Conservation (phyloP, 2,113 vertebrate genomes). For the Mirounga angustirostris region DNA sequence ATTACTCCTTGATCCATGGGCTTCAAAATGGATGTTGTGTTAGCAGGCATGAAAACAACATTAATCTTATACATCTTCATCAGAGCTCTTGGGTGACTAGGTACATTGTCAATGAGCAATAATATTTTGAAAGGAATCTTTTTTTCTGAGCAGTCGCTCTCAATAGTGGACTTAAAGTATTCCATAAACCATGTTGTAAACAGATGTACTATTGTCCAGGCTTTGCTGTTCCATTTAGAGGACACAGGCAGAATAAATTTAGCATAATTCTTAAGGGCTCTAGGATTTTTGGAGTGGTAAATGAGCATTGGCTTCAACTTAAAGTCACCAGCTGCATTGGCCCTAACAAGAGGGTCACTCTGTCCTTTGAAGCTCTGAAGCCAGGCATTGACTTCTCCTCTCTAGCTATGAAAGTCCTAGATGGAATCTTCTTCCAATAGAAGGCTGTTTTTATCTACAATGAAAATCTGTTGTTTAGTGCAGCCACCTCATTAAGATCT, state of each 20-base stretch:
- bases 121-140: neutral
- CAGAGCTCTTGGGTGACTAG: neutral
- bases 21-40: neutral
- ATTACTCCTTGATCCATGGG: neutral
- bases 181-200: neutral
- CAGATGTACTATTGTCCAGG: neutral
- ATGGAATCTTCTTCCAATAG: neutral
- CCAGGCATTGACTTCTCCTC: neutral
- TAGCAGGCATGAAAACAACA: neutral
- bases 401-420: neutral
- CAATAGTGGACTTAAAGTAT: neutral
- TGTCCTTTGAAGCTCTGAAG: neutral
- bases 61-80: neutral
- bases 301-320: neutral
- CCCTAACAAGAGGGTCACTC: neutral
- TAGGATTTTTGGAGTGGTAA: neutral
- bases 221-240: neutral
- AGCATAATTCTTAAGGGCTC: neutral
- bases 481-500: neutral
- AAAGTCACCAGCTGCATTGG: neutral
- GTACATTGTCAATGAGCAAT: neutral
- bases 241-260: neutral
- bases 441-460: neutral
- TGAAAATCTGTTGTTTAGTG: neutral
- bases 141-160: neutral